These are phyloP conservation scores for Cataglyphis livida DNA, from an alignment of 2,888 invertebrate species.

Conservation along the genomic window DNA sequence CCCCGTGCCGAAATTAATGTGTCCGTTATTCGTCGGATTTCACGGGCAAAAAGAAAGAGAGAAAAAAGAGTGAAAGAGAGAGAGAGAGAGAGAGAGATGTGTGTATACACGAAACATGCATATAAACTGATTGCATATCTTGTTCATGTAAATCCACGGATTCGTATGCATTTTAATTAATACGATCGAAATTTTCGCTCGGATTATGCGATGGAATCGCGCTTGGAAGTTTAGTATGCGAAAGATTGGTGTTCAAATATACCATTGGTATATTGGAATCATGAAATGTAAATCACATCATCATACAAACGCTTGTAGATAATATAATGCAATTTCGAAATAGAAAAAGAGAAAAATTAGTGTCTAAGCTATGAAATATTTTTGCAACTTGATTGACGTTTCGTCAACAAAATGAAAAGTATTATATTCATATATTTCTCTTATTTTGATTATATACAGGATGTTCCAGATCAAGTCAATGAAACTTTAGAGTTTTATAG, in stretches of 20 bases:
- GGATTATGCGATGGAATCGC: not conserved
- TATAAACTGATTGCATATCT: slow-evolving; percentile 33
- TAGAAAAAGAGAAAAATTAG: not conserved
- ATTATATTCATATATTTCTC: not conserved
- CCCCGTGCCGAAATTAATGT: slow-evolving; percentile 33
- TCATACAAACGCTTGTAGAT: not conserved
- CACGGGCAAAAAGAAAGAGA: not conserved
- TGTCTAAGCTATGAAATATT: not conserved
- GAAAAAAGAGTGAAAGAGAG: no score
- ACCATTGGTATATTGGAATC: not conserved
- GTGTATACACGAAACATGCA: not conserved
- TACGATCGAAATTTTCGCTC: slow-evolving; percentile 20
- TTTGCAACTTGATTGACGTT: not conserved
- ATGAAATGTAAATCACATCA: not conserved
- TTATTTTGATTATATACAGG: not conserved
- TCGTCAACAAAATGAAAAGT: not conserved
- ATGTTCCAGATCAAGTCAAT: no score
- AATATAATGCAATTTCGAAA: not conserved
- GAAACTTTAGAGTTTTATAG: no score
- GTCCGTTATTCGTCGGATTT: slow-evolving; percentile 19
- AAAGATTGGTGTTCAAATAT: slow-evolving; percentile 4
- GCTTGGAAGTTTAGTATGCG: not conserved
- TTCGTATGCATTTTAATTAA: slow-evolving; percentile 48
- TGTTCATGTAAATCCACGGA: slow-evolving; percentile 34
- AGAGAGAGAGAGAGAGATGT: not conserved